These are phyloP conservation scores for Zosterops borbonicus DNA, from an alignment of 2,113 vertebrate genomes.

Conservation along the genomic window DNA sequence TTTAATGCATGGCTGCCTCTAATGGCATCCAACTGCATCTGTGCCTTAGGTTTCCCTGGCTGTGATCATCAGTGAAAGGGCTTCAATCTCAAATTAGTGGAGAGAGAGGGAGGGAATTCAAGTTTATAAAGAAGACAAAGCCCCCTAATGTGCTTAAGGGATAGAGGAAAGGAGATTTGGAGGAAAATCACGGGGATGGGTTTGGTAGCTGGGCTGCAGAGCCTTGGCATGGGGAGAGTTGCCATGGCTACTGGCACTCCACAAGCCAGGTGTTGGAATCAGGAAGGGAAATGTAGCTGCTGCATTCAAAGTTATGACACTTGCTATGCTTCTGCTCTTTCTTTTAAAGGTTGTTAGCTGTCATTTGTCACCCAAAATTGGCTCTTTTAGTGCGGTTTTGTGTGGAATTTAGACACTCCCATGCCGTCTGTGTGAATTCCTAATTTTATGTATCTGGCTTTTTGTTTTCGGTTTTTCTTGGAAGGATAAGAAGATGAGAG, in stretches of 20 bases:
- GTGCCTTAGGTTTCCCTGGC: neutral
- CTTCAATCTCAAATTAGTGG: neutral
- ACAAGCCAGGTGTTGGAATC: neutral
- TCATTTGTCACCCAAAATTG: conserved; percentile 9
- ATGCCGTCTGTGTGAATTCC: neutral
- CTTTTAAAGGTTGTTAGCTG: conserved; percentile 23
- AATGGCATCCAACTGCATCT: neutral
- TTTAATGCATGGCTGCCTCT: neutral
- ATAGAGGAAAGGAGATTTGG: neutral
- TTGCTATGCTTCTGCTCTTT: neutral
- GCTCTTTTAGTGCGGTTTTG: neutral
- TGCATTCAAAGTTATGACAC: conserved; percentile 28
- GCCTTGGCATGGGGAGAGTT: neutral
- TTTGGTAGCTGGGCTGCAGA: neutral
- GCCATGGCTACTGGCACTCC: conserved; percentile 47
- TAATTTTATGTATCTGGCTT: neutral
- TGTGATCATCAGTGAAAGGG: accelerated
- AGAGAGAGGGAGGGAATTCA: neutral
- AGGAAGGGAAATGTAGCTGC: neutral
- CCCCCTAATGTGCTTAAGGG: neutral
- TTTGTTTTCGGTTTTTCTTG: neutral
- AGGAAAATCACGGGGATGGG: neutral
- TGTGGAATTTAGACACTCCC: neutral
- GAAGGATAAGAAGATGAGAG: neutral
- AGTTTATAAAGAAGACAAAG: neutral